Percentiles rank a stretch among this genome's conserved stretches.
These are phyloP conservation scores for Lycaena phlaeas DNA, from an alignment of 2,888 invertebrate genomes.

Conservation along the genomic window DNA sequence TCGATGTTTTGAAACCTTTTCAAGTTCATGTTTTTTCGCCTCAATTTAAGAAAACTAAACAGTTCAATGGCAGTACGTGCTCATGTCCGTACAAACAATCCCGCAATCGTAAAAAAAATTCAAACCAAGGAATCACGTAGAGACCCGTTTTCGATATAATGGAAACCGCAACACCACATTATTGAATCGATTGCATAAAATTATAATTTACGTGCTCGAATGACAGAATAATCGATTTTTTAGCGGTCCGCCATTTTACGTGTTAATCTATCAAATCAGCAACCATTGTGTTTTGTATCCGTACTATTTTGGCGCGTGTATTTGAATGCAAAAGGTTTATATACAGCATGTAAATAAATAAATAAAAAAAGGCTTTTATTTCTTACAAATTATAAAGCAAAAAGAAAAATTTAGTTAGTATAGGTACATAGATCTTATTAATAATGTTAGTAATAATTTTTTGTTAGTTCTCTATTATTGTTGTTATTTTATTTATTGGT, in stretches of 20 bases:
- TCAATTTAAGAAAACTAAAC: slow-evolving; percentile 12
- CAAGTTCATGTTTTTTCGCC: not conserved
- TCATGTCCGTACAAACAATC: slow-evolving; percentile 35
- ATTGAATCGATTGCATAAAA: slow-evolving; percentile 61
- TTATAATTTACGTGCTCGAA: slow-evolving; percentile 59
- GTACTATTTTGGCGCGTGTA: too few relatives aligned
- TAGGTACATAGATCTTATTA: too few relatives aligned
- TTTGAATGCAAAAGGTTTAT: too few relatives aligned
- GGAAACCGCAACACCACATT: slow-evolving; percentile 63
- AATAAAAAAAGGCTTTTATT: too few relatives aligned
- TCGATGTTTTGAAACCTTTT: too few relatives aligned
- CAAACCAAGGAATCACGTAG: slow-evolving; percentile 58
- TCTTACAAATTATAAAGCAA: too few relatives aligned
- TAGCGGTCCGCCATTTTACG: slow-evolving; percentile 22
- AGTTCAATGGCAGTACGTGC: not conserved
- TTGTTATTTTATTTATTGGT: too few relatives aligned
- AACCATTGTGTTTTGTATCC: slow-evolving; percentile 1
- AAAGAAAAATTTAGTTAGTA: too few relatives aligned
- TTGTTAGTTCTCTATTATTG: too few relatives aligned
- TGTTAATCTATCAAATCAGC: slow-evolving; percentile 10
- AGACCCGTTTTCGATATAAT: slow-evolving; percentile 43
- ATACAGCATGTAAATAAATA: too few relatives aligned
- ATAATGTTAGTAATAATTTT: too few relatives aligned
- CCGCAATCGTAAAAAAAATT: slow-evolving; percentile 50
- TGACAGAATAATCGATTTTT: slow-evolving; percentile 47